These are phyloP conservation scores for Ormyrus labotus DNA, from an alignment of 2,888 invertebrate species.

Conservation along the genomic window DNA sequence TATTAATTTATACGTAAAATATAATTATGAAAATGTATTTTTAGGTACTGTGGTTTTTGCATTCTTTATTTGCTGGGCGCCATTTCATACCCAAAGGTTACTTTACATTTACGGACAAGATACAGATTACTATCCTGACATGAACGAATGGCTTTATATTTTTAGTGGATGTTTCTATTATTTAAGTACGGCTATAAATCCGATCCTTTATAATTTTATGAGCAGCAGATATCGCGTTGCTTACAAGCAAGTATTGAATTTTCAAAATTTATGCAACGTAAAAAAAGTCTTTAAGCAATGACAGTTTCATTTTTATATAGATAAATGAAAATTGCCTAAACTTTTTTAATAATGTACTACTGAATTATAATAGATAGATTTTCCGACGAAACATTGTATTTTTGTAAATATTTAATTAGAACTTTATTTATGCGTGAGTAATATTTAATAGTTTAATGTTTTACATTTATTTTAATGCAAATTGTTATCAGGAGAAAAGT, in stretches of 20 bases:
- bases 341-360: no score
- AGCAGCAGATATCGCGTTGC: conserved; percentile 85
- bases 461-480: no score
- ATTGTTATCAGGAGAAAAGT: no score
- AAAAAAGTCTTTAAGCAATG: conserved; percentile 2
- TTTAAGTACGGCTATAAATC: conserved; percentile 89
- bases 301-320: background rate
- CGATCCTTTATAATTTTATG: conserved; percentile 92
- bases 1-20: background rate
- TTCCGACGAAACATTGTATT: no score
- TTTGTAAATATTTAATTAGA: no score
- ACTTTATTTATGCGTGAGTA: no score
- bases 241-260: conserved; percentile 80
- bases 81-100: conserved; percentile 94
- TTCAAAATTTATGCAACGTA: conserved; percentile 3
- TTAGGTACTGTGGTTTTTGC: conserved; percentile 94
- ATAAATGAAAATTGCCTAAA: no score
- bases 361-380: no score
- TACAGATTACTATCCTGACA: conserved; percentile 79
- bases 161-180: conserved; percentile 90
- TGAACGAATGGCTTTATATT: conserved; percentile 88
- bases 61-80: conserved; percentile 97
- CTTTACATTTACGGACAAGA: conserved; percentile 86
- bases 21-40: conserved; percentile 62
- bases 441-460: no score